Evolutionary conservation across 1,140 invertebrate genomes (phyloP).

Genomic region (Neotoxoptera formosana): DNA sequence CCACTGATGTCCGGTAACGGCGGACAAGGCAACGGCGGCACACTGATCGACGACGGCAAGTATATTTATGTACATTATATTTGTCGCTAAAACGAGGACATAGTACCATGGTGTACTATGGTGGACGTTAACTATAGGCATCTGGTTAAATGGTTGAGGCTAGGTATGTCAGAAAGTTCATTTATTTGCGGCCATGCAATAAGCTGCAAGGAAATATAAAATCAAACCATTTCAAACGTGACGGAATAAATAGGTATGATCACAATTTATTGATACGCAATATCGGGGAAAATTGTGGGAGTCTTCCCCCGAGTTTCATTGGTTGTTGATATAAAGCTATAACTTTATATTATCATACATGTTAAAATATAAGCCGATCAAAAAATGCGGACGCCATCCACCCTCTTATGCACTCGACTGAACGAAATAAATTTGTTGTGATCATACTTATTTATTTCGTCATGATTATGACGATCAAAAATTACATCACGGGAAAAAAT

Average conservation of each 20-base stretch:
- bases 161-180: too few species aligned
- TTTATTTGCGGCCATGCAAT: not conserved
- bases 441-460: not conserved
- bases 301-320: not conserved
- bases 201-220: too few species aligned
- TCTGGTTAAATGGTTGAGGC: not conserved
- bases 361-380: not conserved
- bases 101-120: not conserved
- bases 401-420: not conserved
- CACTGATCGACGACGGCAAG: constrained; percentile 62
- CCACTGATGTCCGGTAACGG: constrained; percentile 70
- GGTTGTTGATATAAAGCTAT: not conserved
- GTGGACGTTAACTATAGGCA: not conserved
- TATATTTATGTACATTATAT: not conserved
- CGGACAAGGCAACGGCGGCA: constrained; percentile 46
- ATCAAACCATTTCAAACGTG: not conserved
- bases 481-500: too few species aligned
- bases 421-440: not conserved
- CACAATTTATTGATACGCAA: not conserved
- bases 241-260: not conserved
- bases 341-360: not conserved
- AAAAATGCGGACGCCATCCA: not conserved
- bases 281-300: not conserved
- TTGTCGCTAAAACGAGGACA: not conserved
- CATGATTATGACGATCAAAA: too few species aligned